A percentile compares a stretch with the other conserved stretches of the same genome.
Evolutionary conservation across 2,113 vertebrate genomes (phyloP).

Genomic region (Benitochromis conjunctus): DNA sequence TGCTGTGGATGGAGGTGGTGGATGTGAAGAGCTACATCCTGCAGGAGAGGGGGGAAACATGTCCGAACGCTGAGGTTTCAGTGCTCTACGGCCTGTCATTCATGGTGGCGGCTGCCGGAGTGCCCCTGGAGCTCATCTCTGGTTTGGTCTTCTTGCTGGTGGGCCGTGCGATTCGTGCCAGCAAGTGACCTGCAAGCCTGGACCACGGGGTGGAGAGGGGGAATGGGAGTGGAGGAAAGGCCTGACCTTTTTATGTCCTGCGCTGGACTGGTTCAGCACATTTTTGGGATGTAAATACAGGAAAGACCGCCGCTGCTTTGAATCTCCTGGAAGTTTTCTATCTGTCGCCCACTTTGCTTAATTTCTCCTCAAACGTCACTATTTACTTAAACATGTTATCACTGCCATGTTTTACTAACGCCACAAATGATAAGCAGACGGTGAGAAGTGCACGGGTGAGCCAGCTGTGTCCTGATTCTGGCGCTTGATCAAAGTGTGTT

Average conservation of each 20-base stretch:
- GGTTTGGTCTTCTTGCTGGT: constrained; percentile 82
- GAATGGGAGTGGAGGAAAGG: not conserved
- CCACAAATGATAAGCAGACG: not conserved
- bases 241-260: constrained; percentile 18
- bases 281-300: constrained; percentile 6
- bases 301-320: not conserved
- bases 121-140: constrained; percentile 76
- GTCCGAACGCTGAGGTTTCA: constrained; percentile 53
- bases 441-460: not conserved
- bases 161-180: constrained; percentile 61
- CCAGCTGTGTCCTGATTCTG: constrained; percentile 40
- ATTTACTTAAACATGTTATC: not conserved
- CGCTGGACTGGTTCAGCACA: not conserved
- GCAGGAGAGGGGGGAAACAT: constrained; percentile 75
- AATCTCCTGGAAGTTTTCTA: not conserved
- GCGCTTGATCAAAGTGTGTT: constrained; percentile 24
- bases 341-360: not conserved
- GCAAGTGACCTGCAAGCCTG: constrained; percentile 40
- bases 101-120: constrained; percentile 76
- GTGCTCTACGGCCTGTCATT: constrained; percentile 85
- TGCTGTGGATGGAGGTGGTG: constrained; percentile 85
- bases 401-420: not conserved
- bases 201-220: not conserved
- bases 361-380: not conserved
- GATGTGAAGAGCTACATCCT: constrained; percentile 83